Evolutionary conservation across 2,113 vertebrate species (phyloP).

Genomic region (Stomatorhinus ivindoensis): DNA sequence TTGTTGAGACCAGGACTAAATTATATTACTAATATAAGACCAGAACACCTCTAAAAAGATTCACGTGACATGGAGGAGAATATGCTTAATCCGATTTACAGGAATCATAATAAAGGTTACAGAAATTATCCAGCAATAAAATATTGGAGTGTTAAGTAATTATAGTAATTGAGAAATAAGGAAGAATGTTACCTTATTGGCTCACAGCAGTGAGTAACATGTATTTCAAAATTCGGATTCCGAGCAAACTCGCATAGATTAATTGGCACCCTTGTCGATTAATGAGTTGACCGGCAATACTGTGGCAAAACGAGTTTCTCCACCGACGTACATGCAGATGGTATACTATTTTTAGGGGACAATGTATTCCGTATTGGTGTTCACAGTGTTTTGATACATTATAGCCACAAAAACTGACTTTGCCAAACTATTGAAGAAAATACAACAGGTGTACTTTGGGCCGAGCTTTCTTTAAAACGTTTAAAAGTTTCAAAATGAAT

Average conservation of each 20-base stretch:
- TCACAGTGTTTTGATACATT: not conserved
- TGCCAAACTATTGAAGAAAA: not conserved
- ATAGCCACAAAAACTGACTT: not conserved
- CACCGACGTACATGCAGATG: not conserved
- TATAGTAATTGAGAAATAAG: not conserved
- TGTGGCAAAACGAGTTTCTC: not conserved
- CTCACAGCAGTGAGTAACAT: not conserved
- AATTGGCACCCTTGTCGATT: not conserved
- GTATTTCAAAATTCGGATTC: not conserved
- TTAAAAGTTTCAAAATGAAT: not conserved
- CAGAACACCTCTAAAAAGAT: not conserved
- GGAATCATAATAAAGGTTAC: not conserved
- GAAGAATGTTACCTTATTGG: not conserved
- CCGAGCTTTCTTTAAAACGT: not conserved
- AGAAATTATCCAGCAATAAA: not conserved
- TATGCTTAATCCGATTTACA: not conserved
- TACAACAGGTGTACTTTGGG: not conserved
- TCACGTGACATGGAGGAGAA: not conserved
- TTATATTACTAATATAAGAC: not conserved
- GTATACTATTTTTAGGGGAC: not conserved
- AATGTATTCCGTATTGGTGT: not conserved
- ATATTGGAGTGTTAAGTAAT: not conserved
- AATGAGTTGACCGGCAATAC: not conserved
- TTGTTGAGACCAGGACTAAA: not conserved
- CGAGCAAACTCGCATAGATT: not conserved